Evolutionary conservation across 1,140 invertebrate species (phyloP).

Genomic region (Eupristina koningsbergeri): DNA sequence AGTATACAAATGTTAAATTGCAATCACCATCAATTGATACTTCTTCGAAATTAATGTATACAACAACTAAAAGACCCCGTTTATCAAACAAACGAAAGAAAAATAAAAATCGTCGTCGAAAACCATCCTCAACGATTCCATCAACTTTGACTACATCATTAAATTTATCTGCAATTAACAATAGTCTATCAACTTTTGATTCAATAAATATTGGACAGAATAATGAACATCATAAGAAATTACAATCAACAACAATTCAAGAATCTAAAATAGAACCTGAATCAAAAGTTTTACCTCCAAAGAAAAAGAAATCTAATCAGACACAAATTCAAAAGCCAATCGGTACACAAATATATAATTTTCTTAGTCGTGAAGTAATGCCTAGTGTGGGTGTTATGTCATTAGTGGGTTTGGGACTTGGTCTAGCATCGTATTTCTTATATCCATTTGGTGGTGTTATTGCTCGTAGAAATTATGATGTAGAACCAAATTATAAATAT

Average conservation of each 20-base stretch:
- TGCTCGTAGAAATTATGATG: constrained; percentile 78
- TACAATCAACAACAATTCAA: constrained; percentile 56
- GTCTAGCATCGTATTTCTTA: constrained; percentile 83
- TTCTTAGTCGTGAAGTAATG: constrained; percentile 84
- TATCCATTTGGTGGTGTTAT: constrained; percentile 81
- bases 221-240: neutral
- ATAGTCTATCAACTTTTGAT: neutral
- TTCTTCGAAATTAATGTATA: constrained; percentile 45
- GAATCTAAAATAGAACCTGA: constrained; percentile 70
- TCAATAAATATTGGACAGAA: neutral
- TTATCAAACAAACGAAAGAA: constrained; percentile 74
- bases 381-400: constrained; percentile 83
- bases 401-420: constrained; percentile 81
- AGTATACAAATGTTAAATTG: constrained; percentile 59
- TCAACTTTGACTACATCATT: constrained; percentile 64
- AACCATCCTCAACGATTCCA: constrained; percentile 66
- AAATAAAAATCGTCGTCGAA: constrained; percentile 75
- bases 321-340: constrained; percentile 74
- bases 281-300: constrained; percentile 68
- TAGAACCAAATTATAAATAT: constrained; percentile 77
- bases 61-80: constrained; percentile 71
- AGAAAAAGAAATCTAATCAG: constrained; percentile 67
- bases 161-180: neutral
- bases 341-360: constrained; percentile 84
- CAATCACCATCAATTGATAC: constrained; percentile 43